Evolutionary conservation across 2,797 vertebrate genomes (phyloP).

Genomic region (Danio albolineatus): DNA sequence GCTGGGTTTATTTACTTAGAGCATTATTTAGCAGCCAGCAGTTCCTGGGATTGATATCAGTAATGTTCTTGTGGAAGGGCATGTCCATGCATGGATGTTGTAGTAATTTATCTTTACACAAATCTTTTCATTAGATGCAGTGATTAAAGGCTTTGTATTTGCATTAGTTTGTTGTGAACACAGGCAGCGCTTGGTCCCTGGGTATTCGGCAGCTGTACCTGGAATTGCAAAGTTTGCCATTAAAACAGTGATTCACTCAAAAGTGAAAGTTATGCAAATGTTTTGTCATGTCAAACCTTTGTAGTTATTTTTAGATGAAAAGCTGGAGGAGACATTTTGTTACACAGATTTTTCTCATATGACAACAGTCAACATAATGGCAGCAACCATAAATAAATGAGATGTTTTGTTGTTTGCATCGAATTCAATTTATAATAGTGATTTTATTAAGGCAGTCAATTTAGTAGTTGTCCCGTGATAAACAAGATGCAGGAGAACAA

Average conservation of each 20-base stretch:
- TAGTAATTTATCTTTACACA: slow-evolving; percentile 23
- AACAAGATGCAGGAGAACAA: too few relatives aligned
- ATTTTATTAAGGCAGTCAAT: too few relatives aligned
- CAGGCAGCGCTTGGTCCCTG: not conserved
- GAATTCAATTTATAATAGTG: too few relatives aligned
- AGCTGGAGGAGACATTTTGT: not conserved
- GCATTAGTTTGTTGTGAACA: not conserved
- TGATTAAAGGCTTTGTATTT: slow-evolving; percentile 16
- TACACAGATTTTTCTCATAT: not conserved
- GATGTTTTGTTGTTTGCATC: too few relatives aligned
- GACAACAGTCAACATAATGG: not conserved
- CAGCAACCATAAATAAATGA: too few relatives aligned
- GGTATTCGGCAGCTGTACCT: not conserved
- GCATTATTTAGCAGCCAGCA: not conserved
- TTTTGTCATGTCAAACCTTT: not conserved
- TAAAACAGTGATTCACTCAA: not conserved
- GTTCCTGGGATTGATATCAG: slow-evolving; percentile 9
- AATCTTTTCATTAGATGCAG: slow-evolving; percentile 22
- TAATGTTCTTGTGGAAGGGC: slow-evolving; percentile 8
- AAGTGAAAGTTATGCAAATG: not conserved
- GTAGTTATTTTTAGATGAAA: not conserved
- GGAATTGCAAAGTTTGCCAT: not conserved
- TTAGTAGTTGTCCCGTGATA: too few relatives aligned
- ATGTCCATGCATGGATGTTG: slow-evolving; percentile 6
- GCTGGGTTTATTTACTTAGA: not conserved